A percentile compares a stretch with the other conserved stretches of the same genome.
These are phyloP conservation scores for Trichogramma dendrolimi DNA, from an alignment of 2,888 invertebrate species.

Conservation along the genomic window DNA sequence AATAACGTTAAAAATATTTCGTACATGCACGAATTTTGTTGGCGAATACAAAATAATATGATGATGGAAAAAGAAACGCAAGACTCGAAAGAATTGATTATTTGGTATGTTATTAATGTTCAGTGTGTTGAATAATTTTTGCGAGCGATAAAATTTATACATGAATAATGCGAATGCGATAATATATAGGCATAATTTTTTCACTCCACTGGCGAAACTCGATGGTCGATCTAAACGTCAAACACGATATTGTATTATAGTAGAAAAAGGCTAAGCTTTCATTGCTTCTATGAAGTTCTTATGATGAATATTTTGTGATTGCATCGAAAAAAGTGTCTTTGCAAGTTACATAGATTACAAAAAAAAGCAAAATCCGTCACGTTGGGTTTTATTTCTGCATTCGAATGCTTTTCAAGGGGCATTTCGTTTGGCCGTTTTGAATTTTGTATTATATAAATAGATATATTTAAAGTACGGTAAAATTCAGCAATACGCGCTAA, in stretches of 20 bases:
- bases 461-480: background rate
- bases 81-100: background rate
- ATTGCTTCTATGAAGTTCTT: too few species aligned
- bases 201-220: conserved; percentile 13
- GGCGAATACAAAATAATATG: conserved; percentile 25
- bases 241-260: too few species aligned
- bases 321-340: too few species aligned
- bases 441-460: too few species aligned
- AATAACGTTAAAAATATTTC: conserved; percentile 38
- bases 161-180: background rate
- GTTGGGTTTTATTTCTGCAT: too few species aligned
- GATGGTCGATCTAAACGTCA: conserved; percentile 1
- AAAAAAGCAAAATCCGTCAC: too few species aligned
- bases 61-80: conserved; percentile 3
- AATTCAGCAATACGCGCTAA: background rate
- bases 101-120: conserved; percentile 28
- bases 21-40: conserved; percentile 40
- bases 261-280: too few species aligned
- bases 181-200: conserved; percentile 6
- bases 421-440: too few species aligned
- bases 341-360: too few species aligned
- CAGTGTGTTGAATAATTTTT: conserved; percentile 27
- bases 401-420: too few species aligned
- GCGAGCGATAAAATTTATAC: conserved; percentile 4
- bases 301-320: too few species aligned